Evolutionary conservation across 2,797 vertebrate genomes (phyloP), one percentile per base, ranked within the genome.

Genomic region (Scomberomorus guttatus): DNA sequence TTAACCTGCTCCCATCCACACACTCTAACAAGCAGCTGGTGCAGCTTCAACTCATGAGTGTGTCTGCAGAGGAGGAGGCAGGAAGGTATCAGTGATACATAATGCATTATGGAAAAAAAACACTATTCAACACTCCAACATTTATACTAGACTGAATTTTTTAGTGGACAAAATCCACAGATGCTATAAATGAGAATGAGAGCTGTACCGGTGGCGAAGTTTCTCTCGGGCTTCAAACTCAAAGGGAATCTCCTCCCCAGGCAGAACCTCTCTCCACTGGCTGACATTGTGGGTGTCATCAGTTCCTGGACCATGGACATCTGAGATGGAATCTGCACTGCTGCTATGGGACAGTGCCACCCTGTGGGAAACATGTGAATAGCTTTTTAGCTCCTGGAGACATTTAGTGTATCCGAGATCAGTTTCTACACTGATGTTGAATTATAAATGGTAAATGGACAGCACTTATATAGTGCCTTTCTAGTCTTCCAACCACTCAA

Each of bases 1-100:
- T 98, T 99, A 48, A 99, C 97, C 83, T 97, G 97, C 80, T 99
- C 98, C 98, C 98, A 99, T 75, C 98, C 98, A 10, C 94, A 97
- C 0, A 99, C 97, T 65, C 97, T 95, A n/a, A 99, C 97, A 90
- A 99, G 95, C 82, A 99, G 72, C 81, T 99, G 98, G 87, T 99
- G 98, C 14, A 99, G 96, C 88, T 98, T 97, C 20, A 99, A 93
- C 78, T 99, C 97, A n/a, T 99, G 98, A 0, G 98, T 99, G 87
- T 99, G 97, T 91, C 98, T 99, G 75, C 77, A 68, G 51, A 74
- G 48, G 39, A 75, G 24, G 18, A 56, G 17, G 27, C 12, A 64
- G 18, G 2, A 22, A 15, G 3, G 14, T 13, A 12, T 68, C n/a
- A 66, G 15, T 5, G 27, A 18, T n/a, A 29, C 48, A 54, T 2